Percentiles rank a stretch among this genome's conserved stretches.
Evolutionary conservation across 2,113 vertebrate genomes (phyloP).

Genomic region (Pterophyllum scalare): DNA sequence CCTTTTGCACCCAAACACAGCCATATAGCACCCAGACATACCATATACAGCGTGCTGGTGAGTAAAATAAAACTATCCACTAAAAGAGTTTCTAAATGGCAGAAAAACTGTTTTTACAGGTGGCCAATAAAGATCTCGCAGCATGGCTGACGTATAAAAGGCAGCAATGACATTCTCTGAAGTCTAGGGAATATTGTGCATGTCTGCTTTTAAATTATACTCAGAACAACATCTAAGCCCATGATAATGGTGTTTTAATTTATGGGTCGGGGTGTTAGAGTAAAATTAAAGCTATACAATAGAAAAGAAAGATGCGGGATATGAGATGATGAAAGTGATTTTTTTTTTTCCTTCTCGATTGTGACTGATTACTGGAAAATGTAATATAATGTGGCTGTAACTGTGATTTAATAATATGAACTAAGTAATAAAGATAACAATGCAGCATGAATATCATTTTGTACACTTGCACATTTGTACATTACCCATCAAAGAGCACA

Average conservation of each 20-base stretch:
- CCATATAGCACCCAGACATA: neutral
- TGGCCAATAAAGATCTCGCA: neutral
- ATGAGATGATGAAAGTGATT: neutral
- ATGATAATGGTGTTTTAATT: neutral
- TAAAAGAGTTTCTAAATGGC: neutral
- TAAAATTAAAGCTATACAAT: neutral
- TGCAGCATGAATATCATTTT: neutral
- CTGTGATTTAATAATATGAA: neutral
- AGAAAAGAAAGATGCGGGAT: neutral
- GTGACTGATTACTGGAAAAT: neutral
- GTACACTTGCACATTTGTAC: neutral
- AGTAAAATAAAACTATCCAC: conserved; percentile 6
- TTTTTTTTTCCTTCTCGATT: neutral
- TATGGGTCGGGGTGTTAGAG: neutral
- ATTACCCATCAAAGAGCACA: neutral
- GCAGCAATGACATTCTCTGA: neutral
- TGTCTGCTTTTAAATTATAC: neutral
- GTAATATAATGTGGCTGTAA: neutral
- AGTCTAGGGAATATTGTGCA: neutral
- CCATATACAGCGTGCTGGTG: neutral
- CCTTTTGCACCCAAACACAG: neutral
- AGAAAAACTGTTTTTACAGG: neutral
- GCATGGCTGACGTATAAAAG: neutral
- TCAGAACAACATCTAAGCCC: neutral
- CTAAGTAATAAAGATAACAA: neutral